Conservation (phyloP, 2,888 invertebrate genomes). For the Diaperis boleti region DNA sequence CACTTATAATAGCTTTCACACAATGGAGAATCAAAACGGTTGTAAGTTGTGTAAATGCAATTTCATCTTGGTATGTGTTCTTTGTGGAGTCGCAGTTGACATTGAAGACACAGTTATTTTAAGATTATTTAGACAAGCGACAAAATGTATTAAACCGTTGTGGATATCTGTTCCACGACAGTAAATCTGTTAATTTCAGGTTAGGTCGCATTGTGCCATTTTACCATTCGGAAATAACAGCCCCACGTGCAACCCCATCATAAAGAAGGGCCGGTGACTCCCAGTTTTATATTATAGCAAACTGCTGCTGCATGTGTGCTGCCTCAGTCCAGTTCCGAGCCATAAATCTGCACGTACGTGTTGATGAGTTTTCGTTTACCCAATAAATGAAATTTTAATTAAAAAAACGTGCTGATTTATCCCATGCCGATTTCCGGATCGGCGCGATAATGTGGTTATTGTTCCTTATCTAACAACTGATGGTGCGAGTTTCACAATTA, state of each 20-base stretch:
- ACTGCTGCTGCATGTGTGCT: slow-evolving; percentile 49
- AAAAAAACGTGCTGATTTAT: slow-evolving; percentile 44
- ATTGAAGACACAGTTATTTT: no score
- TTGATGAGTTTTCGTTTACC: slow-evolving; percentile 54
- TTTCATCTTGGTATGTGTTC: no score
- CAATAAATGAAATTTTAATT: slow-evolving; percentile 53
- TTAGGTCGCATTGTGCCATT: slow-evolving; percentile 35
- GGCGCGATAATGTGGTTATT: neutral
- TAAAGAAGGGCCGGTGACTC: slow-evolving; percentile 47
- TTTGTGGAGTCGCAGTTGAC: no score
- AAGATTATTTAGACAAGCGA: no score
- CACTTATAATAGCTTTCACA: no score
- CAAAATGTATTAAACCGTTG: no score
- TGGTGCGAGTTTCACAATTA: slow-evolving; percentile 16
- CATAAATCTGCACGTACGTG: slow-evolving; percentile 51
- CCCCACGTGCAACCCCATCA: slow-evolving; percentile 49
- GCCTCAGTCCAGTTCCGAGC: slow-evolving; percentile 34
- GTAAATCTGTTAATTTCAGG: no score
- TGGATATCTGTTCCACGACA: no score
- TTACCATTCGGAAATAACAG: slow-evolving; percentile 47
- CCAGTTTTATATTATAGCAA: slow-evolving; percentile 55
- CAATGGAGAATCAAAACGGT: no score
- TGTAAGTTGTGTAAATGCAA: no score
- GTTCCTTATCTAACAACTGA: slow-evolving; percentile 9
- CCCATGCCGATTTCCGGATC: neutral